A percentile compares a stretch with the other conserved stretches of the same genome.
These are phyloP conservation scores for Platycercus adscitus DNA, from an alignment of 2,113 vertebrate species.

Conservation along the genomic window DNA sequence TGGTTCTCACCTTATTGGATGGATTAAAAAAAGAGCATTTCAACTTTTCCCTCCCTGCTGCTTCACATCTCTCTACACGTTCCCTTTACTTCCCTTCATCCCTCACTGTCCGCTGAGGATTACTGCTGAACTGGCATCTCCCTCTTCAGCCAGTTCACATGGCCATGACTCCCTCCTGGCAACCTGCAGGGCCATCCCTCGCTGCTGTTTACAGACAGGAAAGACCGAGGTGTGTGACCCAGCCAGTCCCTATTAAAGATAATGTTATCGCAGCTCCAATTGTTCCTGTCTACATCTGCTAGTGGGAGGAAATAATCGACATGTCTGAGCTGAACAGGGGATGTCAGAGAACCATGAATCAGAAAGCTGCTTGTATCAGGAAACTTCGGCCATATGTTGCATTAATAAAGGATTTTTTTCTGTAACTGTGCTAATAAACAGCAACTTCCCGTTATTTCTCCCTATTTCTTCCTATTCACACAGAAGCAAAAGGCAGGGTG, in stretches of 20 bases:
- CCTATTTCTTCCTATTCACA: neutral
- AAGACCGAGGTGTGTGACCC: neutral
- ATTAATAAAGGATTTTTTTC: neutral
- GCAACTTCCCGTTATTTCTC: neutral
- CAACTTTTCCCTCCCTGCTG: neutral
- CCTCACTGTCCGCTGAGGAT: neutral
- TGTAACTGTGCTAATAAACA: neutral
- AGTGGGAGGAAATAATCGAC: slow-evolving; percentile 16
- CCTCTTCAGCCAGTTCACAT: accelerated
- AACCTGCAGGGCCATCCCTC: neutral
- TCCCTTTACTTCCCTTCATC: neutral
- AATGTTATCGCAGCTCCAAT: slow-evolving; percentile 10
- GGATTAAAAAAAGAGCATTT: neutral
- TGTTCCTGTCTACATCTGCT: slow-evolving; percentile 24
- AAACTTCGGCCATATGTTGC: neutral
- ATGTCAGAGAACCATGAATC: neutral
- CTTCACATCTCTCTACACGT: neutral
- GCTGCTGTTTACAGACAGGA: neutral
- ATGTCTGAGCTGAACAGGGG: neutral
- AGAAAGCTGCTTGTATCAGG: neutral
- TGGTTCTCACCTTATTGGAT: neutral
- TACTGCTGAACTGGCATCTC: neutral
- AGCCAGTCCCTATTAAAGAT: neutral
- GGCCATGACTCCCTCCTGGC: accelerated
- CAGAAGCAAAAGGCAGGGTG: neutral